Evolutionary conservation across 2,888 invertebrate genomes (phyloP).

Genomic region (Gari tellinella): DNA sequence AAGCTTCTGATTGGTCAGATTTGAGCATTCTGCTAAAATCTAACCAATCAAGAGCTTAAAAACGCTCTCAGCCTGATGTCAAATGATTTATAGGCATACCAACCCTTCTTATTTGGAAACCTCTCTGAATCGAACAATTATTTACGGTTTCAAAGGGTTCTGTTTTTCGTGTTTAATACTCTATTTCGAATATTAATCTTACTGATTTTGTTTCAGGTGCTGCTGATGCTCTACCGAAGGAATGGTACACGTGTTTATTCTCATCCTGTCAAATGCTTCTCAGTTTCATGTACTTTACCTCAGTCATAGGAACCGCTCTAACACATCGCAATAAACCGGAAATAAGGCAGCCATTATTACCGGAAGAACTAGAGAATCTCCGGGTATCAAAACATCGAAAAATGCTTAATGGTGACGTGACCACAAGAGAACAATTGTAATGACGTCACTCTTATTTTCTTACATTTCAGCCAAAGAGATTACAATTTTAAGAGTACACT

Average conservation of each 20-base stretch:
- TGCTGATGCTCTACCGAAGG: conserved; percentile 65
- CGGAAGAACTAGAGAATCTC: conserved; percentile 9
- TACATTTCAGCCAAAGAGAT: too few relatives aligned
- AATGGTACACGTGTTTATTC: conserved; percentile 75
- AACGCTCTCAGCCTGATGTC: too few relatives aligned
- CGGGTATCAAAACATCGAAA: background rate
- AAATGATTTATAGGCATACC: too few relatives aligned
- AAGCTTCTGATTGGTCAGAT: too few relatives aligned
- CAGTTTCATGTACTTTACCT: conserved; percentile 78
- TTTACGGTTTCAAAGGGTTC: background rate
- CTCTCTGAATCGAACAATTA: too few relatives aligned
- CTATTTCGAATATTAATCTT: background rate
- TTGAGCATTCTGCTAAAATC: too few relatives aligned
- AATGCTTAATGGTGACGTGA: too few relatives aligned
- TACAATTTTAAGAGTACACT: too few relatives aligned
- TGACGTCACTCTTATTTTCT: too few relatives aligned
- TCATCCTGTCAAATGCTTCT: conserved; percentile 76
- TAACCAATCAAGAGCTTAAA: too few relatives aligned
- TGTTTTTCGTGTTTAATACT: background rate
- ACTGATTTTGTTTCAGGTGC: conserved; percentile 68
- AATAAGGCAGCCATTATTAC: background rate
- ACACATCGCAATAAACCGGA: conserved; percentile 22
- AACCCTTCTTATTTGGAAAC: too few relatives aligned
- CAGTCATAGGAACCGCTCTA: conserved; percentile 71
- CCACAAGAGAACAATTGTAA: too few relatives aligned